Evolutionary conservation across 2,113 vertebrate genomes (phyloP), one percentile per base, ranked within the genome.

Genomic region (Melanotaenia duboulayi): DNA sequence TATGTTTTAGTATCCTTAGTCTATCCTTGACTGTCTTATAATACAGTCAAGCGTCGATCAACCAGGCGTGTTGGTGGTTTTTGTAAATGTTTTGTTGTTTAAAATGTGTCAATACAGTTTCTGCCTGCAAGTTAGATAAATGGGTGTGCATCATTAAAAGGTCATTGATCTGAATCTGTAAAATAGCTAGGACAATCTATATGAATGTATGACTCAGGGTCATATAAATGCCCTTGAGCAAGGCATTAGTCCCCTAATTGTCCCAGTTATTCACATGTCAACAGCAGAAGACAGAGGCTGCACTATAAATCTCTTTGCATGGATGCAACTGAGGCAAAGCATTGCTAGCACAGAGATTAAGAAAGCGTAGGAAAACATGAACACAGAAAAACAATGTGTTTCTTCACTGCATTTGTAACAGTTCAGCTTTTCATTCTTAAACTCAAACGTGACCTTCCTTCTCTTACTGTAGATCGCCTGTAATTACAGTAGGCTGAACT

Each of bases 121-220:
- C 4, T 42, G 19, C 60, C 19, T 32, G 46, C 10, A 54, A n/a
- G 28, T 25, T 28, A 49, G 71, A 76, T 12, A 46, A 39, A 28
- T 24, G 40, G 51, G 23, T 4, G 40, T 57, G 35, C 46, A 25
- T 17, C 22, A 7, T 60, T 48, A 19, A 77, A 71, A 71, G 32
- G 46, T 39, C 20, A 78, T 77, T 16, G 22, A 11, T 71, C 22
- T 69, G 5, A 64, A 44, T 25, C 17, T 23, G 14, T 73, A 44
- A 68, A 80, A 67, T 46, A 1, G 8, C 46, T 16, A 19, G 22
- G 50, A 58, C 46, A 57, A 46, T 14, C 4, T 44, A n/a, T 40
- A 32, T 50, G 6, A 40, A 58, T 71, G 32, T 71, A 57, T 81
- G 83, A 86, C 37, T 74, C 64, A 73, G 17, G 73, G 51, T 24